These are phyloP conservation scores for Drosophila suboccidentalis DNA, from an alignment of 2,888 invertebrate species.

Conservation along the genomic window DNA sequence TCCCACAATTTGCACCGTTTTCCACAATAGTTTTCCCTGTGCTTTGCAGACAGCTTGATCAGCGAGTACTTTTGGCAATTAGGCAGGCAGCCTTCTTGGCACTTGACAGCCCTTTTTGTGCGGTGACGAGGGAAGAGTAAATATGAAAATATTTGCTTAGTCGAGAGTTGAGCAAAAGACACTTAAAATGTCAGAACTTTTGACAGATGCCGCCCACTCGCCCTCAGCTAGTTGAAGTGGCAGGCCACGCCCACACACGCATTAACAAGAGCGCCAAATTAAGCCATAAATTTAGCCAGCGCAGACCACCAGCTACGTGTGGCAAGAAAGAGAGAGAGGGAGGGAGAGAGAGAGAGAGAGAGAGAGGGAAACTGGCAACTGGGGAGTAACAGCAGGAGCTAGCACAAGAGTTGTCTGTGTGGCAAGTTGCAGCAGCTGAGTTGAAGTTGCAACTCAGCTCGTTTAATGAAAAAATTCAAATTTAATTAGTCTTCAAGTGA, in stretches of 20 bases:
- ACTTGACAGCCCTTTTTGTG: slow-evolving; percentile 47
- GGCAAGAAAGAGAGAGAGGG: slow-evolving; percentile 6
- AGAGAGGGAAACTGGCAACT: slow-evolving; percentile 1
- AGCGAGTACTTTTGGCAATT: slow-evolving; percentile 49
- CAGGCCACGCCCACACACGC: slow-evolving; percentile 68
- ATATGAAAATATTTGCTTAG: slow-evolving; percentile 64
- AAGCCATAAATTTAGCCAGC: slow-evolving; percentile 74
- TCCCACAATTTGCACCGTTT: slow-evolving; percentile 1
- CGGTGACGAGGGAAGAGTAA: not conserved
- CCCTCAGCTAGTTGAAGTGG: slow-evolving; percentile 13
- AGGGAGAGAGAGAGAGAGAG: slow-evolving; percentile 1
- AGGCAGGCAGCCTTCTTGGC: slow-evolving; percentile 29
- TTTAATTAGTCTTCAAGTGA: slow-evolving; percentile 84
- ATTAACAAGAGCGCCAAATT: slow-evolving; percentile 77
- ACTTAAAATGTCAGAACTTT: slow-evolving; percentile 72
- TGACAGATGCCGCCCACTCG: slow-evolving; percentile 70
- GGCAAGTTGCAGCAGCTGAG: slow-evolving; percentile 26
- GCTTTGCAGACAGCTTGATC: slow-evolving; percentile 2
- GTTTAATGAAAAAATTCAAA: slow-evolving; percentile 81
- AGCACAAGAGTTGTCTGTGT: slow-evolving; percentile 45
- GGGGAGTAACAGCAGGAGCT: slow-evolving; percentile 61
- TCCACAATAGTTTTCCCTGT: not conserved
- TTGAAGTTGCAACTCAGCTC: slow-evolving; percentile 40
- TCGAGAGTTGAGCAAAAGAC: slow-evolving; percentile 58
- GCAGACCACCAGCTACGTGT: slow-evolving; percentile 70